A percentile compares a stretch with the other conserved stretches of the same genome.
These are phyloP conservation scores for Patella pellucida DNA, from an alignment of 2,888 invertebrate species.

Conservation along the genomic window DNA sequence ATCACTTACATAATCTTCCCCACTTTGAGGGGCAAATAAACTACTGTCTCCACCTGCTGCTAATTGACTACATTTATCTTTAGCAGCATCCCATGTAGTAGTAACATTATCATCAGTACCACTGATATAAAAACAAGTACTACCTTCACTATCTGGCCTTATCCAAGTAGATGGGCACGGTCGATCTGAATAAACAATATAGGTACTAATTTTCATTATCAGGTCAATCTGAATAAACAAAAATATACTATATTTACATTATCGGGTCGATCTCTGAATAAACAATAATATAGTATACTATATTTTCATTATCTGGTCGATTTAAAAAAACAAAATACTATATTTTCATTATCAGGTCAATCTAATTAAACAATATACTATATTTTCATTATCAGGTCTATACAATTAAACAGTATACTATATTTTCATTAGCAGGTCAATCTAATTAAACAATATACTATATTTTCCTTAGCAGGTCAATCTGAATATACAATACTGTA, in stretches of 20 bases:
- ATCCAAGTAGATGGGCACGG: conserved; percentile 49
- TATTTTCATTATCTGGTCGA: neutral
- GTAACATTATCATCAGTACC: conserved; percentile 28
- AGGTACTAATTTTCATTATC: neutral
- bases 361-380: no score
- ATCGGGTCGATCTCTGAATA: neutral
- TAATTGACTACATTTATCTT: conserved; percentile 40
- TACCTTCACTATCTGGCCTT: conserved; percentile 30
- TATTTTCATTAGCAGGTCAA: no score
- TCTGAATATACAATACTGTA: no score
- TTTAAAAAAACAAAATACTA: neutral
- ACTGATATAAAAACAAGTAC: conserved; percentile 48
- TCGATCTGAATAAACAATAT: conserved; percentile 32
- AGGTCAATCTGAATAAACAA: neutral
- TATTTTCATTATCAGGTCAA: neutral
- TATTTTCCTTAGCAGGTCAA: neutral
- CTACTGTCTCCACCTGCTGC: conserved; percentile 37
- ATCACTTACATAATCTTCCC: conserved; percentile 4
- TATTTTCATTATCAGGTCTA: no score
- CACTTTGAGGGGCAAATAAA: conserved; percentile 35
- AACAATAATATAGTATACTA: no score
- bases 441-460: no score
- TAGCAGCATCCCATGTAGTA: conserved; percentile 46
- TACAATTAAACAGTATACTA: no score
- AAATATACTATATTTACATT: neutral